phyloP scores from a whole-genome alignment of 2,113 vertebrate species.

The Odocoileus hemionus region DNA sequence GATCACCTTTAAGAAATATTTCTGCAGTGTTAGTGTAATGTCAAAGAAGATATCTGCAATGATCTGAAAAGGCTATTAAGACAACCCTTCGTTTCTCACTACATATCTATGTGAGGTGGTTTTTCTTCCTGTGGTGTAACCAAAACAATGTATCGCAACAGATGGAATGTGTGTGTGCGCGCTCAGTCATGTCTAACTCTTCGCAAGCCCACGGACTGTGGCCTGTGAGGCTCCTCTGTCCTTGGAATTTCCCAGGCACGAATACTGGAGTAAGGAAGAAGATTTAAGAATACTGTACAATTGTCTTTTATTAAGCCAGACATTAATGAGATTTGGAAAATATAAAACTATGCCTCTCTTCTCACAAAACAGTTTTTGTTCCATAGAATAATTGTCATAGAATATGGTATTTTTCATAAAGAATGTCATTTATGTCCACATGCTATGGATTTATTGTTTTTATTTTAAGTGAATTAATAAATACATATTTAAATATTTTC shows the following conservation, averaged over 20 bases:
- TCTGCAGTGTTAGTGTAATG: background rate
- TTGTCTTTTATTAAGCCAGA: background rate
- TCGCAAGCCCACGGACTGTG: background rate
- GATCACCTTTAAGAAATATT: background rate
- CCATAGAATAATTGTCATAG: background rate
- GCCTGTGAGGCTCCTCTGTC: background rate
- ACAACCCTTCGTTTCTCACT: background rate
- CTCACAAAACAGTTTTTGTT: background rate
- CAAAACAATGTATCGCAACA: background rate
- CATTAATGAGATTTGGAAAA: background rate
- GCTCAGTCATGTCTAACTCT: background rate
- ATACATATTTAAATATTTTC: background rate
- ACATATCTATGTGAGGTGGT: background rate
- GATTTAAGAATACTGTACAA: background rate
- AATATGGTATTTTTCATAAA: background rate
- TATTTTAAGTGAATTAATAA: background rate
- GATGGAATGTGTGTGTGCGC: background rate
- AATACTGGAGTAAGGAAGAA: background rate
- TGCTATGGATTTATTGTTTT: background rate
- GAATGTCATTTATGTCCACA: background rate
- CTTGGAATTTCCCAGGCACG: background rate
- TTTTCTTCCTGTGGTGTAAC: background rate
- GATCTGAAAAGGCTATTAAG: background rate
- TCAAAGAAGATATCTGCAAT: background rate
- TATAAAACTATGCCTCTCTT: background rate